Percentiles rank a stretch among this genome's conserved stretches.
Evolutionary conservation across 2,888 invertebrate genomes (phyloP).

Genomic region (Nymphalis c-album): DNA sequence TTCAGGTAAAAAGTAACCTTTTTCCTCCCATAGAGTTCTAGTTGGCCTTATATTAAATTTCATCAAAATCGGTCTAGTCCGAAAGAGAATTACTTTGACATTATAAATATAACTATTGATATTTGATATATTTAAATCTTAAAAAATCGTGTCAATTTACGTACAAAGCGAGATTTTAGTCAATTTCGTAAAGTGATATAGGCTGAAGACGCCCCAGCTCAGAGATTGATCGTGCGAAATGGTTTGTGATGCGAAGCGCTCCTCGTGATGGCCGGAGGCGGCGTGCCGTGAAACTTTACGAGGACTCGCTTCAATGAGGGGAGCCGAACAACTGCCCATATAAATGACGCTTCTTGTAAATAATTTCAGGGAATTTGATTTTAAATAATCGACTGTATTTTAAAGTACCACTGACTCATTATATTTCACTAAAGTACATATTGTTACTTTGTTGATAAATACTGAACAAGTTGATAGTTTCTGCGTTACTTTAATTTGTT

Average conservation of each 20-base stretch:
- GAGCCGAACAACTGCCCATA: constrained; percentile 20
- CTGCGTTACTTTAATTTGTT: too few species aligned
- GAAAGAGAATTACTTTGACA: too few species aligned
- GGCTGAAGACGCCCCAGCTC: constrained; percentile 41
- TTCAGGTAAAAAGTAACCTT: too few species aligned
- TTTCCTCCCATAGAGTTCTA: too few species aligned
- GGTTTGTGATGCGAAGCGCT: constrained; percentile 59
- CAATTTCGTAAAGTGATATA: constrained; percentile 64
- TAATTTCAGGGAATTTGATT: not conserved
- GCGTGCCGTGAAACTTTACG: constrained; percentile 63
- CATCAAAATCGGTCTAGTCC: too few species aligned
- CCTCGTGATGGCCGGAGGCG: constrained; percentile 53
- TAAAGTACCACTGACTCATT: too few species aligned
- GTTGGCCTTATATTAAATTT: too few species aligned
- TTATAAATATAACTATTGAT: too few species aligned
- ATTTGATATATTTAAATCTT: not conserved
- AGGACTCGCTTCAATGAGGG: constrained; percentile 39
- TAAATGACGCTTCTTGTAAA: constrained; percentile 16
- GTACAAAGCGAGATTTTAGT: constrained; percentile 52
- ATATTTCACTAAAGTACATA: too few species aligned
- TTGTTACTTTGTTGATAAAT: too few species aligned
- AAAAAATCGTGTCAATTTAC: not conserved
- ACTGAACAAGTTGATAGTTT: too few species aligned
- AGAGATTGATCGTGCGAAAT: constrained; percentile 70
- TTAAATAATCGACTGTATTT: too few species aligned